These are phyloP conservation scores for Globia sparganii DNA, from an alignment of 2,888 invertebrate species.

Conservation along the genomic window DNA sequence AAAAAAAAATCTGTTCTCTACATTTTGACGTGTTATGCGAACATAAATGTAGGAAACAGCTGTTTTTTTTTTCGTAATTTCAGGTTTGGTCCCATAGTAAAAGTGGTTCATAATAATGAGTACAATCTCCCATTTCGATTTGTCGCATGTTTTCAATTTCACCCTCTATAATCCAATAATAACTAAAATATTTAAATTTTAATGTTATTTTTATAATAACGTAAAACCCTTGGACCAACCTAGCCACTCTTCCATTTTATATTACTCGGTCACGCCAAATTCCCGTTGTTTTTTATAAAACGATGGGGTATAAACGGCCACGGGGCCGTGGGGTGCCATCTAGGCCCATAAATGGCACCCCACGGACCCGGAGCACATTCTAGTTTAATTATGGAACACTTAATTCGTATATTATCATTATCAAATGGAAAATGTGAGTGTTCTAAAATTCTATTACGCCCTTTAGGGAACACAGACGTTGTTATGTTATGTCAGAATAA, in stretches of 20 bases:
- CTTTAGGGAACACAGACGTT: not conserved
- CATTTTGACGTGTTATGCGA: too few relatives aligned
- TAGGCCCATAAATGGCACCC: constrained; percentile 3
- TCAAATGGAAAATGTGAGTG: not conserved
- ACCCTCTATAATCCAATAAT: too few relatives aligned
- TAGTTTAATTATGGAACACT: constrained; percentile 21
- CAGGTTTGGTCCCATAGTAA: too few relatives aligned
- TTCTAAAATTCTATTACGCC: not conserved
- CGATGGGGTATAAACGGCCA: not conserved
- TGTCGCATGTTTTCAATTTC: too few relatives aligned
- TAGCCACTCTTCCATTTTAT: constrained; percentile 23
- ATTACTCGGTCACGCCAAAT: constrained; percentile 8
- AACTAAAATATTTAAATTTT: too few relatives aligned
- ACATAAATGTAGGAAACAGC: too few relatives aligned
- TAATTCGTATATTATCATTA: constrained; percentile 3
- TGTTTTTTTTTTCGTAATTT: too few relatives aligned
- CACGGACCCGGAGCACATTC: not conserved
- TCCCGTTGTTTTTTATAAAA: constrained; percentile 22
- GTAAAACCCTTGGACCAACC: not conserved
- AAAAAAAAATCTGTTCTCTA: too few relatives aligned
- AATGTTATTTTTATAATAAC: too few relatives aligned
- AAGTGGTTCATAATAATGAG: too few relatives aligned
- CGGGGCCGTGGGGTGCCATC: not conserved
- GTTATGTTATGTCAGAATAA: not conserved
- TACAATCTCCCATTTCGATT: too few relatives aligned